These are phyloP conservation scores for Clunio marinus DNA, from an alignment of 2,888 invertebrate species.

Conservation along the genomic window DNA sequence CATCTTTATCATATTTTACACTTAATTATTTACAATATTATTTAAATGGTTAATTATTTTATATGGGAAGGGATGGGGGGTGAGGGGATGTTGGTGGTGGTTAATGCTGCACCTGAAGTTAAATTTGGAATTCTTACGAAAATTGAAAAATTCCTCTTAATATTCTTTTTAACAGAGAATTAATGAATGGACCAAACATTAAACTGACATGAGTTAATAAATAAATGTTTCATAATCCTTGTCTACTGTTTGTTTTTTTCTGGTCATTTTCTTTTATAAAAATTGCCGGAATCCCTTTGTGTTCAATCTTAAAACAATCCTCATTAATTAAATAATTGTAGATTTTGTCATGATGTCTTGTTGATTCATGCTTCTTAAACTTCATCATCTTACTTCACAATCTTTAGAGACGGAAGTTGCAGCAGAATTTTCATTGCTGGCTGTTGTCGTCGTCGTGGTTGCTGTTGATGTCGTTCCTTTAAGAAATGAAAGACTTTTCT, in stretches of 20 bases:
- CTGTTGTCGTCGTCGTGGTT: too few species aligned
- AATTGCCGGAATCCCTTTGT: too few species aligned
- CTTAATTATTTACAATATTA: background rate
- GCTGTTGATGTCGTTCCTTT: too few species aligned
- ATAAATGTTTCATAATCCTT: background rate
- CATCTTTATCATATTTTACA: background rate
- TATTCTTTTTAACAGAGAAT: too few species aligned
- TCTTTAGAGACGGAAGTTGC: constrained; percentile 17
- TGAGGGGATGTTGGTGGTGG: background rate
- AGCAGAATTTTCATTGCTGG: too few species aligned
- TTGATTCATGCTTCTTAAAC: constrained; percentile 18
- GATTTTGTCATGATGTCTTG: constrained; percentile 2
- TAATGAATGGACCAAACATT: too few species aligned
- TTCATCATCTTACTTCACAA: constrained; percentile 37
- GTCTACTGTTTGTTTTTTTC: background rate
- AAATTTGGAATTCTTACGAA: background rate
- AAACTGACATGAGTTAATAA: too few species aligned
- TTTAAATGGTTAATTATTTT: too few species aligned
- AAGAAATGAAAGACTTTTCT: constrained; percentile 40
- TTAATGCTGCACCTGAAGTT: background rate
- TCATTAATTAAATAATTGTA: background rate
- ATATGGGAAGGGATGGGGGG: too few species aligned
- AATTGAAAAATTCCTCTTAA: too few species aligned
- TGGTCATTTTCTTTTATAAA: too few species aligned
- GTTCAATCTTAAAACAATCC: too few species aligned